A percentile compares a stretch with the other conserved stretches of the same genome.
These are phyloP conservation scores for Zaprionus camerounensis DNA, from an alignment of 1,140 invertebrate genomes.

Conservation along the genomic window DNA sequence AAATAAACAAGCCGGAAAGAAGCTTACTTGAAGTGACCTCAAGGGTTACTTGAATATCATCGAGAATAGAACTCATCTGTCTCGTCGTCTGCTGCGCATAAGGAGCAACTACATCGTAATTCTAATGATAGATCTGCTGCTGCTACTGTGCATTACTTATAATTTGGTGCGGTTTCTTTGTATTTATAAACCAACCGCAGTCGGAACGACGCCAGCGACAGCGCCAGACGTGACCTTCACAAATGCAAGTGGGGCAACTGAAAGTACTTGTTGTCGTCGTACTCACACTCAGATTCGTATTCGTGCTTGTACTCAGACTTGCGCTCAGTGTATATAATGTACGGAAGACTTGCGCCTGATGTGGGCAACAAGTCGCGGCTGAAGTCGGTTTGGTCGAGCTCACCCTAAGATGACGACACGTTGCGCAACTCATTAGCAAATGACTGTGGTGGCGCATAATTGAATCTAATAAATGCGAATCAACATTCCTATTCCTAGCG, in stretches of 20 bases:
- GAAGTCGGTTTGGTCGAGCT: background rate
- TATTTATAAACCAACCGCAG: constrained; percentile 65
- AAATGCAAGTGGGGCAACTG: constrained; percentile 20
- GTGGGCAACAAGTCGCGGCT: constrained; percentile 36
- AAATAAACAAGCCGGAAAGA: background rate
- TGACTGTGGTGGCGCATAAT: constrained; percentile 37
- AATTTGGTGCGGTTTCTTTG: constrained; percentile 62
- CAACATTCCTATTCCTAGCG: constrained; percentile 1
- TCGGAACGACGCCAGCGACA: constrained; percentile 22
- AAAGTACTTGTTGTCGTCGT: background rate
- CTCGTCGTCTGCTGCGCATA: constrained; percentile 17
- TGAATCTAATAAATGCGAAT: constrained; percentile 48
- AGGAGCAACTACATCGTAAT: constrained; percentile 32
- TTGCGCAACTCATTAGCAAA: constrained; percentile 51
- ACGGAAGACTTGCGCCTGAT: constrained; percentile 4
- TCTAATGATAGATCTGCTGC: constrained; percentile 39
- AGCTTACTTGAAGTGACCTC: background rate
- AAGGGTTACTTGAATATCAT: constrained; percentile 1
- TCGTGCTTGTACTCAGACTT: background rate
- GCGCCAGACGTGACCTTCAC: constrained; percentile 55
- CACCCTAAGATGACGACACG: constrained; percentile 32
- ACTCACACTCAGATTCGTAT: background rate
- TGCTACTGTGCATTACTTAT: constrained; percentile 42
- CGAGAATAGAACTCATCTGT: constrained; percentile 3
- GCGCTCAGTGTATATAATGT: background rate